Evolutionary conservation across 2,113 vertebrate species (phyloP).

Genomic region (Myotis brandtii): DNA sequence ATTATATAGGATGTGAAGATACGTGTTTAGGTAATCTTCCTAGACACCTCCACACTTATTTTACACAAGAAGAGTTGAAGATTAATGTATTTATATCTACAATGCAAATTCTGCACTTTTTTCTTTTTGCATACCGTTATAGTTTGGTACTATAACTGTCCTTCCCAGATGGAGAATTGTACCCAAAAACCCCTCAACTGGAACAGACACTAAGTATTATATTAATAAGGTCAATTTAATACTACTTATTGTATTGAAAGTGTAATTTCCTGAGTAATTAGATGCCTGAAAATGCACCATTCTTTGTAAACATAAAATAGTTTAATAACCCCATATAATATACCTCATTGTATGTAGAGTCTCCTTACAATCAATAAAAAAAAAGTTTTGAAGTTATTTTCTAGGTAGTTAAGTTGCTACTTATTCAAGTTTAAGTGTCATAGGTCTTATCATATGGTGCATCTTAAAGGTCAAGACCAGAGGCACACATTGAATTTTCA

Average conservation of each 20-base stretch:
- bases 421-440: not conserved
- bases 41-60: not conserved
- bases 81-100: not conserved
- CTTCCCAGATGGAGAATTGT: not conserved
- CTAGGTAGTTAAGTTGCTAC: slow-evolving; percentile 31
- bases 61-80: not conserved
- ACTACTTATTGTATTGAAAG: not conserved
- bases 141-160: not conserved
- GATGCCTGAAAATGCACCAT: not conserved
- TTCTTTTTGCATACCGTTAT: not conserved
- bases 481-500: slow-evolving; percentile 31
- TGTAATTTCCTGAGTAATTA: slow-evolving; percentile 27
- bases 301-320: not conserved
- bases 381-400: slow-evolving; percentile 47
- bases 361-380: not conserved
- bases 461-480: slow-evolving; percentile 51
- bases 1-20: not conserved
- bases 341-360: not conserved
- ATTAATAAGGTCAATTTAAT: slow-evolving; percentile 26
- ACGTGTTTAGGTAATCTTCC: not conserved
- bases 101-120: not conserved
- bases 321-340: not conserved
- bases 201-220: not conserved
- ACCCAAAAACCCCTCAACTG: not conserved
- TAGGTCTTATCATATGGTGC: not conserved